These are phyloP conservation scores for Argyrosomus regius DNA, from an alignment of 2,797 vertebrate genomes.

Conservation along the genomic window DNA sequence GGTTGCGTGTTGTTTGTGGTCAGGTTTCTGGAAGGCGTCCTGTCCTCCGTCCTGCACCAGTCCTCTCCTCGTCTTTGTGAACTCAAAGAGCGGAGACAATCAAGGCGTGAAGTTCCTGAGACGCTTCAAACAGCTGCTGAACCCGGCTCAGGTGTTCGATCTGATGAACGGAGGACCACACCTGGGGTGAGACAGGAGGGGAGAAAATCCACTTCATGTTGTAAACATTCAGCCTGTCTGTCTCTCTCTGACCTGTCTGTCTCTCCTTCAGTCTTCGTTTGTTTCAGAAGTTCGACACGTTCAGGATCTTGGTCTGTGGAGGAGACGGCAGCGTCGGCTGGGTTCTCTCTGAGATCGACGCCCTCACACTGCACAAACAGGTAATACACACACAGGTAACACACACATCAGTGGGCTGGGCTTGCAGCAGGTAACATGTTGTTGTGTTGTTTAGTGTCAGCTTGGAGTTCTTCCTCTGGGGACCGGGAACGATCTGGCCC, in stretches of 20 bases:
- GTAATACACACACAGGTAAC: slow-evolving; percentile 70
- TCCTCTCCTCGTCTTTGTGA: slow-evolving; percentile 95
- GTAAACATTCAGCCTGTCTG: too few relatives aligned
- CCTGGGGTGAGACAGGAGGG: slow-evolving; percentile 87
- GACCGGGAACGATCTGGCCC: slow-evolving; percentile 96
- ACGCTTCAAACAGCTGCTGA: slow-evolving; percentile 96
- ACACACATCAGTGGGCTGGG: not conserved
- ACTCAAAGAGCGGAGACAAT: slow-evolving; percentile 98
- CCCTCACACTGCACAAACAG: slow-evolving; percentile 96
- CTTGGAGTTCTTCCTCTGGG: slow-evolving; percentile 95
- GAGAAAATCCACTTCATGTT: not conserved
- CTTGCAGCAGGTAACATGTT: not conserved
- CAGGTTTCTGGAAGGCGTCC: slow-evolving; percentile 97
- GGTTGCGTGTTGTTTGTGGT: not conserved
- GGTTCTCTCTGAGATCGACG: slow-evolving; percentile 97
- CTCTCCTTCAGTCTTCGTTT: slow-evolving; percentile 88
- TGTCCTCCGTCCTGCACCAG: slow-evolving; percentile 96
- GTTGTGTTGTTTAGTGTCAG: slow-evolving; percentile 88
- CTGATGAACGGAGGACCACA: slow-evolving; percentile 98
- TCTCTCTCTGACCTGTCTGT: not conserved
- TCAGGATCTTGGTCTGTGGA: slow-evolving; percentile 97
- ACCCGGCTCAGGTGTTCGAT: slow-evolving; percentile 97
- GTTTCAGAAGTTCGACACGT: slow-evolving; percentile 98
- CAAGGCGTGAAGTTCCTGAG: slow-evolving; percentile 97
- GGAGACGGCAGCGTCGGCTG: slow-evolving; percentile 98